A percentile compares a stretch with the other conserved stretches of the same genome.
phyloP scores from a whole-genome alignment of 2,888 invertebrate species.

The Rosalia funebris region DNA sequence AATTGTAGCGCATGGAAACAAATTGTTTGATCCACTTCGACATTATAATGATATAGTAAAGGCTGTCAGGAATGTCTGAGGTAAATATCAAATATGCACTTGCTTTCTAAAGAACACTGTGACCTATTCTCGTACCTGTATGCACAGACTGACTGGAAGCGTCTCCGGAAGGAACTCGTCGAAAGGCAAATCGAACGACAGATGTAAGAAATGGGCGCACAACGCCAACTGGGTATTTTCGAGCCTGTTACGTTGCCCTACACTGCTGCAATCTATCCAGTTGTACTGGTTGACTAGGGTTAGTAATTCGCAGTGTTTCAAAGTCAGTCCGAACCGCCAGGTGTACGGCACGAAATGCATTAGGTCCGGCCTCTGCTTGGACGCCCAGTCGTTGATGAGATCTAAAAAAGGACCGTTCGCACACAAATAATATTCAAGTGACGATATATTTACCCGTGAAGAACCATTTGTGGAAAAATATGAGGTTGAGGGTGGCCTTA shows the following conservation, averaged over 20 bases:
- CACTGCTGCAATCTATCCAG: slow-evolving; percentile 98
- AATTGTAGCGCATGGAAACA: too few relatives aligned
- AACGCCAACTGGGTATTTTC: slow-evolving; percentile 95
- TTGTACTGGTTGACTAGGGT: slow-evolving; percentile 96
- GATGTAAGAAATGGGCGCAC: slow-evolving; percentile 92
- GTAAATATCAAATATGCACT: too few relatives aligned
- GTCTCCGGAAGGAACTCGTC: slow-evolving; percentile 92
- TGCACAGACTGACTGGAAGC: slow-evolving; percentile 90
- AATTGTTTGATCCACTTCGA: too few relatives aligned
- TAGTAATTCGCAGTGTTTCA: slow-evolving; percentile 95
- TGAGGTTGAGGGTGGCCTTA: slow-evolving; percentile 91
- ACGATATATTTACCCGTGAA: slow-evolving; percentile 74
- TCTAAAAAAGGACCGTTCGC: slow-evolving; percentile 66
- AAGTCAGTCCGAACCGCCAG: slow-evolving; percentile 88
- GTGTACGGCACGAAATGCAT: slow-evolving; percentile 96
- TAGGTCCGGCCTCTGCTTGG: slow-evolving; percentile 92
- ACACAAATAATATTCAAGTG: neutral
- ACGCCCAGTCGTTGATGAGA: slow-evolving; percentile 96
- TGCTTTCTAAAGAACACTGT: too few relatives aligned
- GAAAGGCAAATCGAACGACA: slow-evolving; percentile 94
- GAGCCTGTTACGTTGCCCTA: slow-evolving; percentile 73
- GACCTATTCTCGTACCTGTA: too few relatives aligned
- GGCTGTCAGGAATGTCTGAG: too few relatives aligned
- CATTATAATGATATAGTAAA: too few relatives aligned
- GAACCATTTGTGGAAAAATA: slow-evolving; percentile 96